These are phyloP conservation scores for Synergus laeviventris DNA, from an alignment of 2,888 invertebrate genomes.

Conservation along the genomic window DNA sequence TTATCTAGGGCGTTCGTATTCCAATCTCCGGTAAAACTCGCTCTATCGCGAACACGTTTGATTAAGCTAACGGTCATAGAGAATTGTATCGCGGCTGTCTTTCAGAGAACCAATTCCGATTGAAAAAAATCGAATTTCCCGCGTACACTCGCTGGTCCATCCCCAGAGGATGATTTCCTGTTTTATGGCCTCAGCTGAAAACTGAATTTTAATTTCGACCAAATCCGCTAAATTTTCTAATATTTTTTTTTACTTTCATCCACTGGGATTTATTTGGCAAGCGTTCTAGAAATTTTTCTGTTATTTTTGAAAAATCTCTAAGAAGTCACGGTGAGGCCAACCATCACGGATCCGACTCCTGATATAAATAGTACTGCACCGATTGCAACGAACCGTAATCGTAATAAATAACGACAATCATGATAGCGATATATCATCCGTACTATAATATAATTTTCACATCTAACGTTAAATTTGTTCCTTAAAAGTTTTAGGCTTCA, in stretches of 20 bases:
- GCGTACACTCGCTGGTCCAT: neutral
- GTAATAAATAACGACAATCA: slow-evolving; percentile 73
- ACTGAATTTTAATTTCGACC: slow-evolving; percentile 26
- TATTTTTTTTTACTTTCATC: neutral
- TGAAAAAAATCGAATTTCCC: slow-evolving; percentile 29
- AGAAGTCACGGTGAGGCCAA: slow-evolving; percentile 43
- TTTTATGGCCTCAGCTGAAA: slow-evolving; percentile 18
- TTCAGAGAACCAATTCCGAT: slow-evolving; percentile 20
- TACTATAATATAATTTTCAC: slow-evolving; percentile 74
- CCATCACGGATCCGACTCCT: slow-evolving; percentile 52
- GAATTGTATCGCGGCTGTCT: slow-evolving; percentile 13
- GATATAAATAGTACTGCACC: slow-evolving; percentile 55
- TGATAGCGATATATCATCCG: slow-evolving; percentile 71
- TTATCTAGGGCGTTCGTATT: slow-evolving; percentile 18
- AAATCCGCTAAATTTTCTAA: neutral
- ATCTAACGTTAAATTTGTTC: slow-evolving; percentile 74
- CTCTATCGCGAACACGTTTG: slow-evolving; percentile 12
- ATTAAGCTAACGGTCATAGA: neutral
- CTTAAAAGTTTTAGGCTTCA: slow-evolving; percentile 49
- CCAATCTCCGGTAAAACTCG: slow-evolving; percentile 1
- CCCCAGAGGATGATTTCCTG: slow-evolving; percentile 6
- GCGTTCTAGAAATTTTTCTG: neutral
- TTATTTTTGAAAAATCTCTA: slow-evolving; percentile 3
- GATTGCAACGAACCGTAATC: slow-evolving; percentile 69
- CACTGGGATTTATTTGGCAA: neutral